A percentile compares a stretch with the other conserved stretches of the same genome.
phyloP scores from a whole-genome alignment of 1,140 invertebrate genomes.

The Harlomillsia oculata region DNA sequence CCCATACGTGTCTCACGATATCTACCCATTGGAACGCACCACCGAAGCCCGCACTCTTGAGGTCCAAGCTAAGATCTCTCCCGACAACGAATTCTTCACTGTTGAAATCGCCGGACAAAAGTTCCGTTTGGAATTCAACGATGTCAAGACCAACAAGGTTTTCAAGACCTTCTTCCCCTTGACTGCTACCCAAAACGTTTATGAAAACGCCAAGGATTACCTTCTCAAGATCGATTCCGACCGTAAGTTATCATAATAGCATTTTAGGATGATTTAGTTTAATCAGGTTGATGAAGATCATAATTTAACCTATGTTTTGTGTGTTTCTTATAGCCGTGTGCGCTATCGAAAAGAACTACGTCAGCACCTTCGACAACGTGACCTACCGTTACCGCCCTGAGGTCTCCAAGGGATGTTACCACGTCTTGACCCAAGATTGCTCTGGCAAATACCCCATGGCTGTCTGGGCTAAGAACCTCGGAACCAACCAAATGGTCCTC shows the following conservation, averaged over 20 bases:
- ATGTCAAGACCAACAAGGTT: constrained; percentile 11
- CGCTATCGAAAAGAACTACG: constrained; percentile 14
- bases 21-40: neutral
- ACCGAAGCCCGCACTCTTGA: neutral
- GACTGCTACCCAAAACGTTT: constrained; percentile 1
- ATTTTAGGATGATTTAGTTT: no score
- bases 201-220: neutral
- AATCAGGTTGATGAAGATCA: no score
- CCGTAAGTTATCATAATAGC: neutral
- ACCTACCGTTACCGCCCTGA: constrained; percentile 20
- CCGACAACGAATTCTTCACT: constrained; percentile 25
- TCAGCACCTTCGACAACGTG: constrained; percentile 34
- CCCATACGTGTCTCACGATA: constrained; percentile 4
- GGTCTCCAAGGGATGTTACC: constrained; percentile 17
- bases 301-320: neutral
- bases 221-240: neutral
- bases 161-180: constrained; percentile 21
- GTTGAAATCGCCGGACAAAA: constrained; percentile 14
- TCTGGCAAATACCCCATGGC: constrained; percentile 26
- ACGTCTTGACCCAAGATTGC: constrained; percentile 28
- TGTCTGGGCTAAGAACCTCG: constrained; percentile 23
- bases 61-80: constrained; percentile 11
- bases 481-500: constrained; percentile 8
- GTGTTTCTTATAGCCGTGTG: constrained; percentile 8
- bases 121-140: constrained; percentile 11